These are phyloP conservation scores for Macrotus californicus DNA, from an alignment of 2,113 vertebrate genomes.

Conservation along the genomic window DNA sequence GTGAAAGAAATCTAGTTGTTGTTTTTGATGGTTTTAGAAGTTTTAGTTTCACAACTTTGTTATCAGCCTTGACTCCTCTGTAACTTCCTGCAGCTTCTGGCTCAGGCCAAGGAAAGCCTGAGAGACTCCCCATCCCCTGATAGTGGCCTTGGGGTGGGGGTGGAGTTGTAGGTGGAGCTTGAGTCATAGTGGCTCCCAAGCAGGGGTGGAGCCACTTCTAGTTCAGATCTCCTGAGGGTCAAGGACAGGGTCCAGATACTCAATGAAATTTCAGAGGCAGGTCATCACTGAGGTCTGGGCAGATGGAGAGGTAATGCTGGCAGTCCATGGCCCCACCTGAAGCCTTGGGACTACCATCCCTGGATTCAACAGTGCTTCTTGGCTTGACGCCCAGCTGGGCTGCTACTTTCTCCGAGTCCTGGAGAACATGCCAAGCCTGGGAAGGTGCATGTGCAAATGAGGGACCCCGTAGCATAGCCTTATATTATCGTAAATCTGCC, in stretches of 20 bases:
- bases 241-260: not conserved
- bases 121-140: no score
- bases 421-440: not conserved
- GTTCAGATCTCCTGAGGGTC: not conserved
- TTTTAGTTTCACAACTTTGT: not conserved
- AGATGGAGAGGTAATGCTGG: not conserved
- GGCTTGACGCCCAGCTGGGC: not conserved
- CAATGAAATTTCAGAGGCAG: not conserved
- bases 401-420: not conserved
- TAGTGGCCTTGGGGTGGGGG: not conserved
- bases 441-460: not conserved
- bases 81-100: not conserved
- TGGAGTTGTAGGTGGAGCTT: not conserved
- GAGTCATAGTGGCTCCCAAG: not conserved
- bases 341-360: not conserved
- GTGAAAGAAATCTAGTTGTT: not conserved
- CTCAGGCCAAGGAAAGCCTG: not conserved
- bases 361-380: not conserved
- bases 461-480: not conserved
- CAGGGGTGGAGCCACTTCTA: not conserved
- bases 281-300: not conserved
- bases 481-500: not conserved
- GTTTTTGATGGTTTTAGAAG: not conserved
- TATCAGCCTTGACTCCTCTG: not conserved
- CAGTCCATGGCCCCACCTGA: not conserved